A percentile compares a stretch with the other conserved stretches of the same genome.
phyloP scores from a whole-genome alignment of 1,140 invertebrate species.

The Phymorhynchus buccinoides region DNA sequence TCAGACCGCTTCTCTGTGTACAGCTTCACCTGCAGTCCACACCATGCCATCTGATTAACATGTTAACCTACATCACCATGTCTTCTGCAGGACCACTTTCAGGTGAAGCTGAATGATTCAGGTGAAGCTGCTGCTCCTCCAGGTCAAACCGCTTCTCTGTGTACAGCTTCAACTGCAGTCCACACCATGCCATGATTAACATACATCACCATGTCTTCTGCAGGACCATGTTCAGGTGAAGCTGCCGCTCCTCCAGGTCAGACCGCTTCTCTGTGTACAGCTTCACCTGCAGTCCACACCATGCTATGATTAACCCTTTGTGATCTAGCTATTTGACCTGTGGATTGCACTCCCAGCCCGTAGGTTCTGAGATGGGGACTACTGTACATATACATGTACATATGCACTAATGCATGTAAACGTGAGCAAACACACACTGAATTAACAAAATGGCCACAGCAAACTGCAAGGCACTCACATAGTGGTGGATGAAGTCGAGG shows the following conservation, averaged over 20 bases:
- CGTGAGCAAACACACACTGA: background rate
- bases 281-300: constrained; percentile 78
- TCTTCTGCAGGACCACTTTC: constrained; percentile 97
- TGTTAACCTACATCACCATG: too few species aligned
- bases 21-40: constrained; percentile 81
- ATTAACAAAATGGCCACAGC: background rate
- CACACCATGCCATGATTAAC: background rate
- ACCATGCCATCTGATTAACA: background rate
- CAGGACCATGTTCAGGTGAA: too few species aligned
- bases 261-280: constrained; percentile 97
- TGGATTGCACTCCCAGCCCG: too few species aligned
- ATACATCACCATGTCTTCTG: too few species aligned
- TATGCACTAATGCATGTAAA: background rate
- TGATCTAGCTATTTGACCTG: too few species aligned
- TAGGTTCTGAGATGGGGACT: too few species aligned
- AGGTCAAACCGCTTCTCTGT: constrained; percentile 97
- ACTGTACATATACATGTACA: background rate
- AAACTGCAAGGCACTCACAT: constrained; percentile 78
- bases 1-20: constrained; percentile 98
- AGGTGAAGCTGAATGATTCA: constrained; percentile 79
- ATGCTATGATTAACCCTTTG: too few species aligned
- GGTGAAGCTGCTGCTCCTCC: constrained; percentile 98
- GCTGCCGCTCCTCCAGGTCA: constrained; percentile 97
- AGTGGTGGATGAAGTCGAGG: constrained; percentile 99
- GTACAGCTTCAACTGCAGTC: constrained; percentile 86